Base-by-base conservation (phyloP, 2,113 vertebrate genomes). In the Sinocyclocheilus anophthalmus region DNA sequence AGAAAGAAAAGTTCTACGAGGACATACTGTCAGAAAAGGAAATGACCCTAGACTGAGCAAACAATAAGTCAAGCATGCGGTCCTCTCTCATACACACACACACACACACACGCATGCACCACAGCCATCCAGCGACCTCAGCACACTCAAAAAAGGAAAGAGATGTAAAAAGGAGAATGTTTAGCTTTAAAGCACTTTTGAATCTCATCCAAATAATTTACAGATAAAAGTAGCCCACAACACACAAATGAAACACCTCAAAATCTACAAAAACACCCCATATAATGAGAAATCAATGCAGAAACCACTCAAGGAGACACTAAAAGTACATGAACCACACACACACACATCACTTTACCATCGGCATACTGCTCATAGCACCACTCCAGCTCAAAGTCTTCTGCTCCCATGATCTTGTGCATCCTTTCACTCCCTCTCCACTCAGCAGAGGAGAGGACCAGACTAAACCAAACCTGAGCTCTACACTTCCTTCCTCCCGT, bases 301-400 rank as follows among this genome's bases (percentile, higher is more conserved):
- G 12, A 48, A 48, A 24, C 12, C 24, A 26, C 42, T 13, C 39
- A 24, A 24, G 11, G 1, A 50, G 39, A 48, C 22, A 5, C 7
- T 75, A 2, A 75, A 76, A 48, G n/a, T 10, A 7, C 9, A 10
- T 2, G 2, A 45, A 10, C 9, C 9, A 45, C 42, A 45, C 2
- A 45, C 42, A 45, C 42, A 45, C 20, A 53, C 59, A 82, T 39
- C 20, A 30, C 73, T 92, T 96, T 96, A 99, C 97, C 96, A 91
- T 95, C 93, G 0, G 95, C 93, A 90, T 94, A 95, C 88, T 96
- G 95, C 90, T 96, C 94, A 90, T 92, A 96, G 91, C 92, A 95
- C 95, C 96, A 96, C 92, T 96, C 94, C 91, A 95, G 93, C 84
- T 94, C 95, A 82, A 95, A 96, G 87, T 96, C 96, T 91, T 96